A percentile compares a stretch with the other conserved stretches of the same genome.
Conservation (phyloP, 1,140 invertebrate genomes). For the Steinernema khuongi region DNA sequence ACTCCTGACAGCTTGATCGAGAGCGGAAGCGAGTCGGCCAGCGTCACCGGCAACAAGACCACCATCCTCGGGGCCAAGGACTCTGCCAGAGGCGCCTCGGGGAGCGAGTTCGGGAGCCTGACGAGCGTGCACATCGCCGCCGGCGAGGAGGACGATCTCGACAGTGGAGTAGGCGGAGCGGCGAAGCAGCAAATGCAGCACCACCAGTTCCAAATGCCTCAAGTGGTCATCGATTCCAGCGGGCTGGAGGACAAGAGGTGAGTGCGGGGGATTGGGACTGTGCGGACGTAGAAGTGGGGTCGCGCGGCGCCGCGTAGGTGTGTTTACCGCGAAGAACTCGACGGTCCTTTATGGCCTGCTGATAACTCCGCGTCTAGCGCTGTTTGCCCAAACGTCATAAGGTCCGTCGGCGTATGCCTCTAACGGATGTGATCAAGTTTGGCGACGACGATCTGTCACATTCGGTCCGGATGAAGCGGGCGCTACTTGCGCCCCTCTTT, state of each 20-base stretch:
- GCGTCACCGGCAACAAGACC: constrained; percentile 29
- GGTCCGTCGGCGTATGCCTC: too few species aligned
- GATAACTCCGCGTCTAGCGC: too few species aligned
- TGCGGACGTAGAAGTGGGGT: background rate
- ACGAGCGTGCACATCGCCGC: constrained; percentile 44
- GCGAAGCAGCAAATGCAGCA: background rate
- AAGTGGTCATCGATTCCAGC: constrained; percentile 29
- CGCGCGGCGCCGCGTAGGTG: background rate
- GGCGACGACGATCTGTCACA: too few species aligned
- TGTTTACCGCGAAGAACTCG: too few species aligned
- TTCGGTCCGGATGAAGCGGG: background rate
- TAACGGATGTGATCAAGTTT: too few species aligned
- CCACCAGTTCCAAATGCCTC: constrained; percentile 23
- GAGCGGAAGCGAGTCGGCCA: constrained; percentile 39
- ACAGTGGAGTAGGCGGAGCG: constrained; percentile 45
- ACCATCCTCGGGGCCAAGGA: background rate
- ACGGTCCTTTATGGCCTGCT: too few species aligned
- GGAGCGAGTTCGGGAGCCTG: constrained; percentile 45
- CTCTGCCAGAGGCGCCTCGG: background rate
- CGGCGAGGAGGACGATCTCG: constrained; percentile 47
- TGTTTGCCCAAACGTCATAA: too few species aligned
- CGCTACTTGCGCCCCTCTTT: background rate
- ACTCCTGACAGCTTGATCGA: constrained; percentile 51
- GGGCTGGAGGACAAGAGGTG: constrained; percentile 28
- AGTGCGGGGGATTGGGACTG: constrained; percentile 24